Conservation (phyloP, 2,797 vertebrate genomes). For the Malurus splendens region DNA sequence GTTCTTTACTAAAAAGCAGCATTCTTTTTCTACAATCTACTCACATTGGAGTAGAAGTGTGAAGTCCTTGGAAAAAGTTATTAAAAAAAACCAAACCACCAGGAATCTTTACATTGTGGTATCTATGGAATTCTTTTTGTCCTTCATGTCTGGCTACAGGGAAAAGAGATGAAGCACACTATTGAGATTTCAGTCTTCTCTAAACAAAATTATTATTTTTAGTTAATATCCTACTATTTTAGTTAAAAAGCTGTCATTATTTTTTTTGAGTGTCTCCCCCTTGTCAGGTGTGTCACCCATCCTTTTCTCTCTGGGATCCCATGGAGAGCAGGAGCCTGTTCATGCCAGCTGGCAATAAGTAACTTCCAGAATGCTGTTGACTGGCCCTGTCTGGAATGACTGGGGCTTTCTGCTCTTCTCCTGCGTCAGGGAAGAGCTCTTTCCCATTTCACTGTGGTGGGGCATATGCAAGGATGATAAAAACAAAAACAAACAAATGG, state of each 20-base stretch:
- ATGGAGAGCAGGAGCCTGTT: not conserved
- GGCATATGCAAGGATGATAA: not conserved
- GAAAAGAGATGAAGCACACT: not conserved
- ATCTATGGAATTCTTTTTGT: not conserved
- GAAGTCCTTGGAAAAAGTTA: not conserved
- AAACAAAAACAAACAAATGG: constrained; percentile 2
- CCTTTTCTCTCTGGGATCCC: not conserved
- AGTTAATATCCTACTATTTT: not conserved
- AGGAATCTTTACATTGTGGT: not conserved
- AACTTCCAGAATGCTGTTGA: not conserved
- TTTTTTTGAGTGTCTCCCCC: not conserved
- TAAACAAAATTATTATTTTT: not conserved
- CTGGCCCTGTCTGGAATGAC: not conserved
- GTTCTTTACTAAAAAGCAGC: not conserved
- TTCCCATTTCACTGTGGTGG: not conserved
- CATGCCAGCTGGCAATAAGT: not conserved
- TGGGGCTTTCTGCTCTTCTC: not conserved
- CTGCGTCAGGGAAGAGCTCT: not conserved
- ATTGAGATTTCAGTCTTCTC: not conserved
- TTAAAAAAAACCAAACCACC: not conserved
- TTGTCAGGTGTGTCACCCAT: not conserved
- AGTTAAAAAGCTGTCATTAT: not conserved
- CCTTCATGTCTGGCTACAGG: not conserved
- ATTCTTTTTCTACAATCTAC: not conserved
- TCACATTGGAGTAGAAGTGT: not conserved